These are phyloP conservation scores for Blennius ocellaris DNA, from an alignment of 2,113 vertebrate species.

Conservation along the genomic window DNA sequence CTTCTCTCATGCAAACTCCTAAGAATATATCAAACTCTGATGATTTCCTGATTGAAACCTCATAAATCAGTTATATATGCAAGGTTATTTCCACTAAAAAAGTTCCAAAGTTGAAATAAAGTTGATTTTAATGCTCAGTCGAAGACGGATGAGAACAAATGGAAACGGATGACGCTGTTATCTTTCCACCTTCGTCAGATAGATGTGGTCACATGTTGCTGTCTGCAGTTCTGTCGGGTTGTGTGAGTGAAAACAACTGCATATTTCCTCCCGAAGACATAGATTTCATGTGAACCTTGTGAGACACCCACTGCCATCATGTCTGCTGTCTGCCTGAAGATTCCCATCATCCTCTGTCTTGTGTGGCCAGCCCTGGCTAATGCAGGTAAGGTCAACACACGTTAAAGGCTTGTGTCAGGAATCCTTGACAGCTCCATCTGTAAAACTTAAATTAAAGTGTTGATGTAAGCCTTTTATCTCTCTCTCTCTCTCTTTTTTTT, in stretches of 20 bases:
- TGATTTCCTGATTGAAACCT: neutral
- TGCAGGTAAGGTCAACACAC: slow-evolving; percentile 44
- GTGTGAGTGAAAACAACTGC: neutral
- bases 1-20: neutral
- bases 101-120: too few relatives aligned
- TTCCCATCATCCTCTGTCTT: slow-evolving; percentile 19
- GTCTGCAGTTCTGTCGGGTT: rapidly evolving
- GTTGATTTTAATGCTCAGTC: too few relatives aligned
- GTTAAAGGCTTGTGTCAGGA: too few relatives aligned
- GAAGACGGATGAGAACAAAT: too few relatives aligned
- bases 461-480: too few relatives aligned
- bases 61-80: too few relatives aligned
- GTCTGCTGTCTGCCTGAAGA: slow-evolving; percentile 24
- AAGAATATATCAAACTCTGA: neutral
- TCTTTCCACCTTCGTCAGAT: too few relatives aligned
- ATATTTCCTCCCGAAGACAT: neutral
- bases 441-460: too few relatives aligned
- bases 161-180: too few relatives aligned
- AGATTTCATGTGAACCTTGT: rapidly evolving
- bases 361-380: neutral
- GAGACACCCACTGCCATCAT: slow-evolving; percentile 18
- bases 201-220: slow-evolving; percentile 7
- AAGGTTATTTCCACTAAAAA: too few relatives aligned
- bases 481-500: neutral
- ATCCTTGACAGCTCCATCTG: too few relatives aligned